These are phyloP conservation scores for Antheraea yamamai DNA, from an alignment of 2,888 invertebrate species.

Conservation along the genomic window DNA sequence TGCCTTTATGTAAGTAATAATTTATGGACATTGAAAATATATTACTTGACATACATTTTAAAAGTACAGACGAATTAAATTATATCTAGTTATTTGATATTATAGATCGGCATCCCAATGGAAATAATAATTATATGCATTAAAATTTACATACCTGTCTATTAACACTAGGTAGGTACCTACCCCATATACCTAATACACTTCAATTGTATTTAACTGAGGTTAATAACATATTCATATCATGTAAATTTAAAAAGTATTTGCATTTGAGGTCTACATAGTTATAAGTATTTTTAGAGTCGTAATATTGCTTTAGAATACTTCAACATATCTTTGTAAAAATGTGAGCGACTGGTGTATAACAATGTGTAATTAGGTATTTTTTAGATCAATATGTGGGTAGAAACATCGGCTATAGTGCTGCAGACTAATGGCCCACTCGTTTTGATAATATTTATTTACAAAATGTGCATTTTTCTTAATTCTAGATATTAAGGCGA, in stretches of 20 bases:
- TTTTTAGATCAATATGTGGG: slow-evolving; percentile 44
- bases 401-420: slow-evolving; percentile 51
- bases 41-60: background rate
- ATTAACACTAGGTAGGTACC: slow-evolving; percentile 63
- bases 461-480: slow-evolving; percentile 72
- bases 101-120: background rate
- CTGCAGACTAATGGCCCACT: slow-evolving; percentile 65
- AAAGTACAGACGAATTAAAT: slow-evolving; percentile 29
- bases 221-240: slow-evolving; percentile 81
- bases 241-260: slow-evolving; percentile 81
- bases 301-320: slow-evolving; percentile 82
- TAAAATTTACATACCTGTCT: slow-evolving; percentile 36
- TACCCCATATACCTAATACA: slow-evolving; percentile 39
- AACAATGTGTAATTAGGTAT: slow-evolving; percentile 44
- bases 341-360: slow-evolving; percentile 68
- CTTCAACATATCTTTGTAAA: slow-evolving; percentile 80
- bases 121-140: slow-evolving; percentile 18
- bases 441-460: slow-evolving; percentile 51
- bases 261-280: slow-evolving; percentile 82
- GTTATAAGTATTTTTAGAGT: slow-evolving; percentile 79
- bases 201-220: slow-evolving; percentile 56
- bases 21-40: slow-evolving; percentile 3
- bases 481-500: slow-evolving; percentile 42
- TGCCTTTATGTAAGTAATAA: slow-evolving; percentile 4
- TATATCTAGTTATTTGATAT: slow-evolving; percentile 37